Percentiles rank a stretch among this genome's conserved stretches.
Evolutionary conservation across 1,140 invertebrate genomes (phyloP).

Genomic region (Orius insidiosus): DNA sequence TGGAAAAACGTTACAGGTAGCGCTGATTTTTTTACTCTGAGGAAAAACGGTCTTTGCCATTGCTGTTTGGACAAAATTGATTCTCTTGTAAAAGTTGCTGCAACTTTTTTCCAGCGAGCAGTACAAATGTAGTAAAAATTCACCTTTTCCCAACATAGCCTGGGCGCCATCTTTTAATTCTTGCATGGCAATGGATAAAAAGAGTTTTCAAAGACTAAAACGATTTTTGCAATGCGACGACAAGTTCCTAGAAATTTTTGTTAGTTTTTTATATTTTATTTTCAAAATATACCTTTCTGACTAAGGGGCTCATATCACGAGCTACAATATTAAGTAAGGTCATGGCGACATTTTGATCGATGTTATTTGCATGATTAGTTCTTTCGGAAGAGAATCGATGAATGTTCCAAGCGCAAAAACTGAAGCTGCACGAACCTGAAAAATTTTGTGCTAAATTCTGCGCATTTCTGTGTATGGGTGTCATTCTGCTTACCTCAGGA

Average conservation of each 20-base stretch:
- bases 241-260: conserved; percentile 42
- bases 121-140: not conserved
- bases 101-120: no score
- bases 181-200: conserved; percentile 58
- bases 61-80: no score
- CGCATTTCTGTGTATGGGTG: not conserved
- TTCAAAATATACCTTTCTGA: conserved; percentile 78
- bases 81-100: no score
- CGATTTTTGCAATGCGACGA: conserved; percentile 77
- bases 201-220: conserved; percentile 81
- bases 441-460: conserved; percentile 7
- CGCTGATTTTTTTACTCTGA: no score
- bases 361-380: conserved; percentile 80
- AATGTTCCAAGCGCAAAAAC: conserved; percentile 90
- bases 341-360: conserved; percentile 81
- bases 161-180: conserved; percentile 28
- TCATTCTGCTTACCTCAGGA: conserved; percentile 48
- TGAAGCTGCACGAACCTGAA: conserved; percentile 66
- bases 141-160: conserved; percentile 13
- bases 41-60: no score
- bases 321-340: conserved; percentile 58
- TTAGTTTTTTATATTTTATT: not conserved
- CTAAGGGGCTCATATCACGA: conserved; percentile 71
- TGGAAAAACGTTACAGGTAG: no score
- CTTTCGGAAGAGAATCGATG: conserved; percentile 64